Base-by-base conservation (phyloP, 2,888 invertebrate species). In the Limnephilus marmoratus region DNA sequence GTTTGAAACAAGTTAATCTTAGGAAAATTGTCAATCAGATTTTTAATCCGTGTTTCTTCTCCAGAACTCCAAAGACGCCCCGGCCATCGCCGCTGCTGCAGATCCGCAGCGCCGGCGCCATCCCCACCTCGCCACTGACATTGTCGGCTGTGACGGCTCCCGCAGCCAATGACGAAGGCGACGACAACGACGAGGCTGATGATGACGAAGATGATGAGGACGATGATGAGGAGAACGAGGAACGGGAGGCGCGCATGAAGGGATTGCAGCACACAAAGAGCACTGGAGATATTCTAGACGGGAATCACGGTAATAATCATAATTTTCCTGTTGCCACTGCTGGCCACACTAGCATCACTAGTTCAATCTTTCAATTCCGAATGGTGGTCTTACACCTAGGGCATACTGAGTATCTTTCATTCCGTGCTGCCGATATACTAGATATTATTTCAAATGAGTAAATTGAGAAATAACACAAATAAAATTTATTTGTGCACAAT, bases 221-320 rank as follows among this genome's bases (percentile, higher is more conserved):
- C 18, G 92, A 92, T 29, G 93, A 91, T 2, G 91, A 93, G 24
- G 93, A 83, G 45, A 91, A 92, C 41, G 90, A 90, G 34, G 90
- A 88, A 31, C 45, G 87, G 81, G 83, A 88, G 24, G 91, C 83
- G 34, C 53, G 81, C 34, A 90, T 85, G 81, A 90, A 90, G 85
- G 90, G 90, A 41, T 90, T 93, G 81, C 85, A 90, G 85, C 93
- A 93, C 89, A 92, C 92, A 3, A 93, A 93, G 91, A 91, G 92
- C 37, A 93, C 93, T 5, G 93, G 93, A 24, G 93, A 93, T 80
- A 93, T 93, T n/a, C 81, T 93, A 31, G 93, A 93, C 49, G 90
- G 90, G 7, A 91, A 91, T 15, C 81, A 92, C 80, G 92, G 93
- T 92, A 81, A 90, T 9, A 9, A 49, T 49, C 49, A 15, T 49